Evolutionary conservation across 2,888 invertebrate genomes (phyloP).

Genomic region (Petrophora chlorosata): DNA sequence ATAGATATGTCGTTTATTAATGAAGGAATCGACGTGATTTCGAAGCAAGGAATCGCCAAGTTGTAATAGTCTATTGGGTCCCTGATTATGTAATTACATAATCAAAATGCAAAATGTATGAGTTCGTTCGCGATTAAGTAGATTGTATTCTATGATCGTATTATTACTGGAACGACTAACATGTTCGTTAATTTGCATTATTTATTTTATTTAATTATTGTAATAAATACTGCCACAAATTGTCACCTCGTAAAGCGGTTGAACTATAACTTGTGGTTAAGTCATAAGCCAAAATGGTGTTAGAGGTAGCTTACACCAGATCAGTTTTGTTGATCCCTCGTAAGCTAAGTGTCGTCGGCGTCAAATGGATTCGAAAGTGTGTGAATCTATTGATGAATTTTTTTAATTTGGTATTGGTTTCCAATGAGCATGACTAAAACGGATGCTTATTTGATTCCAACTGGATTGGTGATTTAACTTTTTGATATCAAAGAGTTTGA

Average conservation of each 20-base stretch:
- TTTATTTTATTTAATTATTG: background rate
- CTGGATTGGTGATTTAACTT: conserved; percentile 7
- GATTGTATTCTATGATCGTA: no score
- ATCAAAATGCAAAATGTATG: no score
- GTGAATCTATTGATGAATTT: conserved; percentile 13
- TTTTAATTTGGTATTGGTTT: conserved; percentile 17
- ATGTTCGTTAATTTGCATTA: no score
- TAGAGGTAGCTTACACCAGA: conserved; percentile 21
- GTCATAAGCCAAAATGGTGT: conserved; percentile 5
- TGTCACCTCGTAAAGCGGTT: background rate
- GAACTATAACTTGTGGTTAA: background rate
- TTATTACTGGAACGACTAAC: no score
- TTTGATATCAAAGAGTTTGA: background rate
- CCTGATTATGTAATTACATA: no score
- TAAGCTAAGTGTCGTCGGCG: conserved; percentile 16
- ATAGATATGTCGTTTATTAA: no score
- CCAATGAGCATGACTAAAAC: conserved; percentile 19
- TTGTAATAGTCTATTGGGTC: no score
- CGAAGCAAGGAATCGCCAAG: no score
- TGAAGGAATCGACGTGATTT: no score
- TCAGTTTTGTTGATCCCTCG: conserved; percentile 20
- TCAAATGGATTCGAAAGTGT: conserved; percentile 21
- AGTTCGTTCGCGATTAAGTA: no score
- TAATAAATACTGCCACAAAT: background rate
- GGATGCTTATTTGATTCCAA: conserved; percentile 16